Evolutionary conservation across 2,797 vertebrate species (phyloP), one percentile per base, ranked within the genome.

Genomic region (Poeciliopsis infans): DNA sequence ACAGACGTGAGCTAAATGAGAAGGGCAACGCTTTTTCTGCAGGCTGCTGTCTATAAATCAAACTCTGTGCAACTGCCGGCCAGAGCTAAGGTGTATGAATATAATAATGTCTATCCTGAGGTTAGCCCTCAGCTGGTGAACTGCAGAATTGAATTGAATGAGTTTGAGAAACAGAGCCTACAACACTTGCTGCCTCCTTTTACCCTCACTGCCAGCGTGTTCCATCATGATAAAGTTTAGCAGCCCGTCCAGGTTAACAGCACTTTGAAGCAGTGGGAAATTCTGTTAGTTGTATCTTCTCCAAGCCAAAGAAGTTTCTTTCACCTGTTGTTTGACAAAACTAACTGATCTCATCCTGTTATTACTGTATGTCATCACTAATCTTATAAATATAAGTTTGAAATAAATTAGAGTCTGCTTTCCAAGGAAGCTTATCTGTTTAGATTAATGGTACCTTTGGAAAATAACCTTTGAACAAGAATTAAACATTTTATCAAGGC

Each of bases 1-100:
- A 77, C 59, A 74, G 84, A 89, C 80, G 87, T 89, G 90, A 90
- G 81, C 85, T 68, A 88, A 90, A 91, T 93, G 80, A 89, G 89
- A 90, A 85, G 86, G 77, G 64, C 78, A 13, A 45, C 74, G 59
- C 86, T 88, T 92, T 86, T 80, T 88, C 80, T 78, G 72, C 78
- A 73, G 31, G 75, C 80, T 79, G 64, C 76, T 76, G 84, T 86
- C 85, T 84, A 90, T 88, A 86, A 86, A 91, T 93, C 89, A 84
- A 76, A 36, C 28, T 76, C n/a, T 66, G 33, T 76, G 59, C 79
- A 78, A 74, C 74, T 74, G 20, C 49, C 16, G 72, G 72, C 76
- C 83, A 31, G 57, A 69, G 46, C 31, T 49, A 61, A 80, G 71
- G 69, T 73, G 79, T 31, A 84, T 79, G 64, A 82, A 90, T 78